Percentiles rank a stretch among this genome's conserved stretches.
Conservation (phyloP, 2,797 vertebrate genomes). For the Masticophis lateralis region DNA sequence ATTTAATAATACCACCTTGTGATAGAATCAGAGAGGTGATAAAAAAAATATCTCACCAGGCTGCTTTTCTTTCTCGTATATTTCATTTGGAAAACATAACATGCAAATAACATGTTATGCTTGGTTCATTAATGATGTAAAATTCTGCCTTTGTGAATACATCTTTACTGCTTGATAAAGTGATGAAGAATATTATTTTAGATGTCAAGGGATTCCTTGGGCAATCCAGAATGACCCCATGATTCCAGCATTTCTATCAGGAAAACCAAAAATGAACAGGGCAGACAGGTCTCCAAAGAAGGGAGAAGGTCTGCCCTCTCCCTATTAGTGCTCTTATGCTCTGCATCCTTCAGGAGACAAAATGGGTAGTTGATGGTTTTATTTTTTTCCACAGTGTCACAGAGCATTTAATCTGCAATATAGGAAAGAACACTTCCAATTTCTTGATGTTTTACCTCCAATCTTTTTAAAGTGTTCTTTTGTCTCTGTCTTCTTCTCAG, state of each 20-base stretch:
- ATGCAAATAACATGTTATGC: constrained; percentile 35
- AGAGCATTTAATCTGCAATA: neutral
- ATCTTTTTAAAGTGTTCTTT: neutral
- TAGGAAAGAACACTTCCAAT: neutral
- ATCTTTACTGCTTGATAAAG: neutral
- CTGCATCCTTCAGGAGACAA: neutral
- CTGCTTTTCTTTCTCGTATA: constrained; percentile 39
- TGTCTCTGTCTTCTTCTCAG: neutral
- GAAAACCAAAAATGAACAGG: neutral
- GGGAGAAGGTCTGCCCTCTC: neutral
- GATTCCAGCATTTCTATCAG: neutral
- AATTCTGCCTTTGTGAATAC: constrained; percentile 29
- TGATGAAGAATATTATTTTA: neutral
- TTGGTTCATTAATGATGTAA: constrained; percentile 47
- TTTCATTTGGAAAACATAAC: constrained; percentile 49
- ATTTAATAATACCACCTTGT: constrained; percentile 42
- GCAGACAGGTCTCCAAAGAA: neutral
- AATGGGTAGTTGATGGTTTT: neutral
- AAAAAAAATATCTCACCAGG: constrained; percentile 18
- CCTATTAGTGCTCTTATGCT: fast-evolving
- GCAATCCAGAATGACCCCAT: neutral
- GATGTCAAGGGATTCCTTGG: neutral
- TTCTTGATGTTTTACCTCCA: neutral
- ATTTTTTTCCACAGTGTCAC: neutral
- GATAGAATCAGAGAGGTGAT: neutral